Conservation (phyloP, 2,113 vertebrate genomes). For the Anoura caudifer region DNA sequence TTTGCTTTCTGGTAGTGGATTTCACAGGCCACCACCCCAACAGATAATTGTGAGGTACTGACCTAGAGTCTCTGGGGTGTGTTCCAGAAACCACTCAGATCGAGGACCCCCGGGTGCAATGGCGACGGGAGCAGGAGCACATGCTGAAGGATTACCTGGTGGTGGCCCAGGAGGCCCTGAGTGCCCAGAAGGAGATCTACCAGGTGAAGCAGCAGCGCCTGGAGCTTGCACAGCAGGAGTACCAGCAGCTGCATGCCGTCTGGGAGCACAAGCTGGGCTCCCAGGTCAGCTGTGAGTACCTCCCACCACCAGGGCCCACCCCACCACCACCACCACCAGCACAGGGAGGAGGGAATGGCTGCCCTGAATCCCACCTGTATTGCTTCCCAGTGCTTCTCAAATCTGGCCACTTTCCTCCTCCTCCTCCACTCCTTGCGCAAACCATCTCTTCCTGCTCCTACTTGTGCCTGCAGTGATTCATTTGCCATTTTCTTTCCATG, state of each 20-base stretch:
- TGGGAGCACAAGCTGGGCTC: slow-evolving; percentile 96
- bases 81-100: slow-evolving; percentile 93
- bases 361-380: accelerated
- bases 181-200: slow-evolving; percentile 96
- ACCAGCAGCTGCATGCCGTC: slow-evolving; percentile 91
- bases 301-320: neutral
- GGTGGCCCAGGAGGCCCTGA: slow-evolving; percentile 94
- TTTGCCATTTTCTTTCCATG: neutral
- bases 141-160: slow-evolving; percentile 97
- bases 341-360: neutral
- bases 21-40: neutral
- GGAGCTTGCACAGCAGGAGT: slow-evolving; percentile 95
- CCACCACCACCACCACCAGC: no score
- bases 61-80: slow-evolving; percentile 23
- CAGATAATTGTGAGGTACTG: neutral
- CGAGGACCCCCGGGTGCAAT: slow-evolving; percentile 96
- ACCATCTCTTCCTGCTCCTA: neutral
- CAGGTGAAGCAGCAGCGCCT: slow-evolving; percentile 98
- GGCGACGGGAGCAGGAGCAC: slow-evolving; percentile 95
- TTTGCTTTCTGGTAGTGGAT: neutral
- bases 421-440: neutral
- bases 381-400: neutral
- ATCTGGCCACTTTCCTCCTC: neutral
- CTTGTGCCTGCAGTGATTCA: neutral
- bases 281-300: slow-evolving; percentile 94